Evolutionary conservation across 2,113 vertebrate species (phyloP), one percentile per base, ranked within the genome.

Genomic region (Chinchilla lanigera): DNA sequence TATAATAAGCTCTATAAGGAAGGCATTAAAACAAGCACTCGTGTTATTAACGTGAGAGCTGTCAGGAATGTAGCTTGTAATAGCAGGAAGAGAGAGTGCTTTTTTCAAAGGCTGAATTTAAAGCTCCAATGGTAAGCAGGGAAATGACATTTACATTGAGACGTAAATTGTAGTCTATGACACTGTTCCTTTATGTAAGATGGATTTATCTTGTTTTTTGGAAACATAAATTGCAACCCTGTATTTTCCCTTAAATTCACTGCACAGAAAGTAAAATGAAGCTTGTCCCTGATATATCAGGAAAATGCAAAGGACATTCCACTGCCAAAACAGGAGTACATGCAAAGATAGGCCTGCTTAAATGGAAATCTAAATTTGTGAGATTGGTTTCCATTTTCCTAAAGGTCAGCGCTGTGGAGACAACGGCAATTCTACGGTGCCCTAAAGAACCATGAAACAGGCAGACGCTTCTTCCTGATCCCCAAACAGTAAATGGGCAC

Each of bases 1-100:
- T 28, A 84, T 97, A 98, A 78, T 77, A 97, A 97, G 61, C 56
- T 89, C 95, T 96, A 69, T 58, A 98, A 90, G 47, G 33, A 96
- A 98, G 58, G 71, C 63, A 95, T 14, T 92, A 93, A 97, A 89
- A 93, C 61, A 94, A 96, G 89, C 89, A 98, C 96, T 97, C 97
- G 33, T 94, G 86, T 96, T 97, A 98, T 98, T 98, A 98, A 97
- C 97, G 93, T 56, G 73, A 97, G 86, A 97, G 86, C 96, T 98
- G 95, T 98, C 98, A 93, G 90, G 90, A 83, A 96, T 19, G 30
- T 58, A 82, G 89, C 69, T 98, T 86, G 61, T 93, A 97, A 96
- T 96, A 97, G 97, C 88, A 94, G 78, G 91, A 97, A 96, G 58
- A 94, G 91, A 97, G 73, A 97, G 2, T 63, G 65, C 28, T 65